A percentile compares a stretch with the other conserved stretches of the same genome.
phyloP scores from a whole-genome alignment of 2,113 vertebrate genomes.

The Centropus bengalensis region DNA sequence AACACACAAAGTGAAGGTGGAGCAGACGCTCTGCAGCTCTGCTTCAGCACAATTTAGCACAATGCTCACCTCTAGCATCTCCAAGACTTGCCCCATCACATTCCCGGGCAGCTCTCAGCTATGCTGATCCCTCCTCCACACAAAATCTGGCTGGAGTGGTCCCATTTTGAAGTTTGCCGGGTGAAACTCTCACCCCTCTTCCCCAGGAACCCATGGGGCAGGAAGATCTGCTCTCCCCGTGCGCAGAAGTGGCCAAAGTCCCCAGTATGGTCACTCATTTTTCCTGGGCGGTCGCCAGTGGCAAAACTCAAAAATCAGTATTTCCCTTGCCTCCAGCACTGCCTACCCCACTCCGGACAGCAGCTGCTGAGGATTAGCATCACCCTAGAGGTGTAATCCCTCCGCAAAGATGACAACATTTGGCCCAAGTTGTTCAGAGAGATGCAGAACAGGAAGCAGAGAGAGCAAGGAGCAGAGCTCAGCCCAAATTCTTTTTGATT shows the following conservation, averaged over 20 bases:
- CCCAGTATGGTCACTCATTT: neutral
- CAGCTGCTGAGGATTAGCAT: conserved; percentile 67
- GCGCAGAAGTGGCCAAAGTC: neutral
- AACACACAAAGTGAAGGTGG: fast-evolving
- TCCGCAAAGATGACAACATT: neutral
- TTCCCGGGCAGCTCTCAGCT: neutral
- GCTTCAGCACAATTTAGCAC: neutral
- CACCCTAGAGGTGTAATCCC: neutral
- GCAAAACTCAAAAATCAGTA: conserved; percentile 66
- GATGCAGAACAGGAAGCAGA: neutral
- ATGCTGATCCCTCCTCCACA: neutral
- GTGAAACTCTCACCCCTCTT: neutral
- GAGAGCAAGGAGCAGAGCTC: neutral
- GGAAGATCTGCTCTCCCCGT: neutral
- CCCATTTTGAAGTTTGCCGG: neutral
- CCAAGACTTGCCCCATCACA: neutral
- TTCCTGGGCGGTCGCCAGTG: conserved; percentile 59
- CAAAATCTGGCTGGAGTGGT: neutral
- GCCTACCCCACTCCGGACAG: neutral
- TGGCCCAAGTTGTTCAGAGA: neutral
- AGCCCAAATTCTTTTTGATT: neutral
- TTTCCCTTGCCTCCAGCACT: conserved; percentile 46
- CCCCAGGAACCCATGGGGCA: fast-evolving
- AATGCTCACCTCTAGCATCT: fast-evolving
- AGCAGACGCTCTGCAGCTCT: neutral